Conservation (phyloP, 1,140 invertebrate species). For the Battus philenor region DNA sequence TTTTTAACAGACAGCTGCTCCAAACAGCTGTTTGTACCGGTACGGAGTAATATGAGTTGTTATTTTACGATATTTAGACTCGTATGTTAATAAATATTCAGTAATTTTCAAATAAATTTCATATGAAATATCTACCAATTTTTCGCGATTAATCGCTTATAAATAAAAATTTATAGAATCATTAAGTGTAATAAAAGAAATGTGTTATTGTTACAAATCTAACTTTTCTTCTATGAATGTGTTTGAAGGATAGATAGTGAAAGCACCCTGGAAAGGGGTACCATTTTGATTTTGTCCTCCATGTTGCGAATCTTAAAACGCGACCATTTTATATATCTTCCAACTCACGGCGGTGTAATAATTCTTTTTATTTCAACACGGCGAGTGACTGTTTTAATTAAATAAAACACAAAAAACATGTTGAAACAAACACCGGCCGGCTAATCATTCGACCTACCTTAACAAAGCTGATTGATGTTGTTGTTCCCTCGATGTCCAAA, state of each 20-base stretch:
- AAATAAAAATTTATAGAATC: too few relatives aligned
- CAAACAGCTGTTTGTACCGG: conserved; percentile 70
- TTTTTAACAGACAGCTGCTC: conserved; percentile 68
- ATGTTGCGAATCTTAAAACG: conserved; percentile 68
- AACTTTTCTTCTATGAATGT: too few relatives aligned
- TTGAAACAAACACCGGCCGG: conserved; percentile 70
- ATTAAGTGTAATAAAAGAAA: too few relatives aligned
- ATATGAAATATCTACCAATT: too few relatives aligned
- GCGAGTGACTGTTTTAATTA: conserved; percentile 10
- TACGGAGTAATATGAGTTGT: conserved; percentile 20
- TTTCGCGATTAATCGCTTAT: too few relatives aligned
- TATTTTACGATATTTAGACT: too few relatives aligned
- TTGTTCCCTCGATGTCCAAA: conserved; percentile 72
- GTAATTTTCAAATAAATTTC: too few relatives aligned
- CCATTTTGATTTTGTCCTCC: conserved; percentile 74
- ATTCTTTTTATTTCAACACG: background rate
- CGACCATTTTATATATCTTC: conserved; percentile 53
- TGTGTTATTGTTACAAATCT: too few relatives aligned
- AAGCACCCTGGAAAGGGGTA: conserved; percentile 48
- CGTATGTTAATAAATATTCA: too few relatives aligned
- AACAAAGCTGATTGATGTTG: conserved; percentile 75
- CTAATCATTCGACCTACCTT: conserved; percentile 70
- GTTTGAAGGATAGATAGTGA: too few relatives aligned
- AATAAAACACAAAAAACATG: conserved; percentile 32
- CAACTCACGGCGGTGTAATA: background rate